Base-by-base conservation (phyloP, 2,888 invertebrate species). In the Stratiomys singularior region DNA sequence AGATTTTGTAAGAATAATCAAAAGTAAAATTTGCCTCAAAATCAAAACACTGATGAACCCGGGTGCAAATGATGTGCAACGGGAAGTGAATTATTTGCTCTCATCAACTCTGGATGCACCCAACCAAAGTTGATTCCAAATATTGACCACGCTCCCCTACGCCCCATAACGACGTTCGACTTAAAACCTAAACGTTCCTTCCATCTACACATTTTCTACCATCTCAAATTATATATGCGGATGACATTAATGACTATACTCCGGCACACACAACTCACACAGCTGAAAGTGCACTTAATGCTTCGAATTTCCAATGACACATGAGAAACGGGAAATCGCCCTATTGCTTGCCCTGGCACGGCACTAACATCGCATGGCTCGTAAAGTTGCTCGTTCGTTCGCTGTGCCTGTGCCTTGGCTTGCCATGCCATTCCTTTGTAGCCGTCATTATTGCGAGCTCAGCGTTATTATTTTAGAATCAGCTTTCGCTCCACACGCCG, bases 211-310 rank as follows among this genome's bases (percentile, higher is more conserved):
- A 37, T 37, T 69, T 69, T 44, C 69, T 46, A 18, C 23, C 69
- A 69, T 69, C 25, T 69, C 69, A 69, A 69, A 69, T 69, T 69
- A 69, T 69, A 69, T 69, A 69, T 46, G 69, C 46, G 47, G 69
- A 69, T 46, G 69, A 69, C 69, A 69, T 69, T 69, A 69, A 69
- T 69, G 69, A 69, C 69, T 69, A 47, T 21, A 69, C 37, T 37
- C 37, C 37, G 5, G 9, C 37, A 37, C 37, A 37, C 37, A 37
- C 9, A 3, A 5, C 37, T 37, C 69, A 46, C 25, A 69, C 37
- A 44, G 46, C 46, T n/a, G 23, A 69, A 69, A 69, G 69, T 47
- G 69, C 69, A 69, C 69, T 69, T 67, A 37, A 18, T 46, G 67
- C 67, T 23, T 67, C 67, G 67, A 37, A 67, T 67, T 67, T 69